Conservation (phyloP, 2,888 invertebrate genomes). For the Heliconius charithonia region DNA sequence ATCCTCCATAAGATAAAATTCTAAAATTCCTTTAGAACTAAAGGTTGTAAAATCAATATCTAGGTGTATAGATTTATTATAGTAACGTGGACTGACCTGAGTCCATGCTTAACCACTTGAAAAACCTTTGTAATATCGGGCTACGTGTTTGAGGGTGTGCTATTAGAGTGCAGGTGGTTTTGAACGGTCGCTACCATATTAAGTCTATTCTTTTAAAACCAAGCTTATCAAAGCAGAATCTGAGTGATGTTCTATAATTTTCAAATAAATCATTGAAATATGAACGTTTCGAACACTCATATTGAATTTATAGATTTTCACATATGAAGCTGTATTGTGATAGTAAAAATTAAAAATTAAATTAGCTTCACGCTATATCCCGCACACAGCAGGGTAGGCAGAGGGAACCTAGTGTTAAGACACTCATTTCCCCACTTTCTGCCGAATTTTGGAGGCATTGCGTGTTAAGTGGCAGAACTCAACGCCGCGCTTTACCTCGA, state of each 20-base stretch:
- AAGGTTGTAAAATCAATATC: conserved; percentile 15
- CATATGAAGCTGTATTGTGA: not conserved
- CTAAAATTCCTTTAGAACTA: not conserved
- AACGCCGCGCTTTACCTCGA: too few relatives aligned
- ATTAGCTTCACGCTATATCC: too few relatives aligned
- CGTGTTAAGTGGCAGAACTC: too few relatives aligned
- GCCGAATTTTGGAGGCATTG: too few relatives aligned
- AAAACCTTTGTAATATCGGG: conserved; percentile 29
- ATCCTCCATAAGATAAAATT: not conserved
- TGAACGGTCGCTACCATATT: not conserved
- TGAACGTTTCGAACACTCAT: too few relatives aligned
- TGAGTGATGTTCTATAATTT: not conserved
- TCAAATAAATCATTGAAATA: not conserved
- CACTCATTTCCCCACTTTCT: too few relatives aligned
- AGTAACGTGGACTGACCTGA: conserved; percentile 12
- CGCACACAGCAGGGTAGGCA: too few relatives aligned
- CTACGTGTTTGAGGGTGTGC: conserved; percentile 22
- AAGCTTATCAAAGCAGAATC: not conserved
- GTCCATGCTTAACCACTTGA: conserved; percentile 40
- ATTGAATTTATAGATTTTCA: not conserved
- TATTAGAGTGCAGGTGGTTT: conserved; percentile 20
- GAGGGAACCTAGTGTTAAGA: too few relatives aligned
- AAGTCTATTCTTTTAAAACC: conserved; percentile 9
- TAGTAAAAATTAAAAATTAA: too few relatives aligned
- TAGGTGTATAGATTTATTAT: conserved; percentile 15